These are phyloP conservation scores for Athene noctua DNA, from an alignment of 2,113 vertebrate species.

Conservation along the genomic window DNA sequence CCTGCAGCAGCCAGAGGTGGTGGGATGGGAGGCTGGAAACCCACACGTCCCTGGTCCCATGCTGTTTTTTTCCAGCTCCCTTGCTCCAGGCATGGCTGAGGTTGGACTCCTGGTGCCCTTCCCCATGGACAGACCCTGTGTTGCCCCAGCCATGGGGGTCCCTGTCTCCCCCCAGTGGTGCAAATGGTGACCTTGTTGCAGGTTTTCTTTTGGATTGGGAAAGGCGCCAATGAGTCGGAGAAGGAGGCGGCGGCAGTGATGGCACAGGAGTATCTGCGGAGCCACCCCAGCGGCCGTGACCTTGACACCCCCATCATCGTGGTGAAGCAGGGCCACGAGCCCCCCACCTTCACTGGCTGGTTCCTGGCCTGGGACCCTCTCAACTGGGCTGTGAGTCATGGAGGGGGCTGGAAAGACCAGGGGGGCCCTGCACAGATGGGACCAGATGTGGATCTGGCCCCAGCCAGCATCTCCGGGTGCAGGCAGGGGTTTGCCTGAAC, in stretches of 20 bases:
- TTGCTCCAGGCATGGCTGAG: not conserved
- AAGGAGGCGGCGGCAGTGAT: slow-evolving; percentile 71
- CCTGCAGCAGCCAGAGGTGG: not conserved
- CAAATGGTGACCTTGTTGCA: not conserved
- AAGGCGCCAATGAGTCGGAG: slow-evolving; percentile 72
- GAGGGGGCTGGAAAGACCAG: not conserved
- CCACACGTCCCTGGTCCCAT: accelerated
- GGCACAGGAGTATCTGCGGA: slow-evolving; percentile 82
- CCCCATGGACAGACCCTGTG: accelerated
- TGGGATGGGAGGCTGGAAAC: not conserved
- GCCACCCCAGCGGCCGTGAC: slow-evolving; percentile 78
- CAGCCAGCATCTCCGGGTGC: no score
- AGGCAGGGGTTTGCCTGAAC: not conserved
- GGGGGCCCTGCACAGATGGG: not conserved
- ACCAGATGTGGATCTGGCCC: not conserved
- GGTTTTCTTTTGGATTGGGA: slow-evolving; percentile 87
- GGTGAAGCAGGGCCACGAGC: slow-evolving; percentile 86
- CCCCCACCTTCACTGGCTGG: slow-evolving; percentile 88
- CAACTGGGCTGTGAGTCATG: slow-evolving; percentile 78
- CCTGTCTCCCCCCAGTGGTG: not conserved
- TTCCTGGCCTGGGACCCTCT: slow-evolving; percentile 87
- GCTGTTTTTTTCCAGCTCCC: not conserved
- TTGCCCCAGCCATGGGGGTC: not conserved
- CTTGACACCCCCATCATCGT: slow-evolving; percentile 78
- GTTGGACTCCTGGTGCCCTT: not conserved